Base-by-base conservation (phyloP, 2,888 invertebrate species). In the Polyploca ridens region DNA sequence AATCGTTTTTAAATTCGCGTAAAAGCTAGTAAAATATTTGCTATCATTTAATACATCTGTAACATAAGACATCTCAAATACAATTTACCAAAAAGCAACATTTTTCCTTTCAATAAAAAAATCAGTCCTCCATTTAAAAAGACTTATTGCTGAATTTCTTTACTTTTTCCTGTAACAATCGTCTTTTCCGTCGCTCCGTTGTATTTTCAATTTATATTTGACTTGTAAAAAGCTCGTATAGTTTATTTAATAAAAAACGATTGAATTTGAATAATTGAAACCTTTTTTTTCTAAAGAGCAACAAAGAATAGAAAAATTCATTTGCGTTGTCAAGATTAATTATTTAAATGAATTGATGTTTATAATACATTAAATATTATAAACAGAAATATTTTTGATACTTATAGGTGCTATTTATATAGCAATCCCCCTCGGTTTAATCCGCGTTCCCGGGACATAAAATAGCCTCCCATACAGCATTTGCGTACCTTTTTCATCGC, bases 141-240 rank as follows among this genome's bases (percentile, higher is more conserved):
- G 54, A 54, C 54, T 54, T 54, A 54, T 54, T 54, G 54, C 54
- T 54, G 54, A 54, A 54, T 54, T 54, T 54, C 54, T 54, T 54
- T 54, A 54, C 54, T 54, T 54, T n/a, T 46, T 54, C 54, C 54
- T 54, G 19, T 54, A 54, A 54, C 54, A 54, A 54, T 54, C 54
- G 54, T 54, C 54, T 54, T 54, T 54, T 16, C 54, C 54, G 54
- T 10, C 54, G 54, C 54, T 54, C 10, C 54, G 3, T n/a, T 54
- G 54, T 54, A 54, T 54, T 54, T 54, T 14, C 54, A 54, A 54
- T 54, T 54, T 54, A 54, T 54, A 54, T 54, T 54, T 54, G 54
- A 54, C 54, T 54, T 54, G 54, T 54, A 54, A 54, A 54, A 54
- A 54, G 19, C 54, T 54, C 54, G n/a, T 19, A 54, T 10, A 19